A percentile compares a stretch with the other conserved stretches of the same genome.
Conservation (phyloP, 2,888 invertebrate species). For the Ecdyonurus torrentis region DNA sequence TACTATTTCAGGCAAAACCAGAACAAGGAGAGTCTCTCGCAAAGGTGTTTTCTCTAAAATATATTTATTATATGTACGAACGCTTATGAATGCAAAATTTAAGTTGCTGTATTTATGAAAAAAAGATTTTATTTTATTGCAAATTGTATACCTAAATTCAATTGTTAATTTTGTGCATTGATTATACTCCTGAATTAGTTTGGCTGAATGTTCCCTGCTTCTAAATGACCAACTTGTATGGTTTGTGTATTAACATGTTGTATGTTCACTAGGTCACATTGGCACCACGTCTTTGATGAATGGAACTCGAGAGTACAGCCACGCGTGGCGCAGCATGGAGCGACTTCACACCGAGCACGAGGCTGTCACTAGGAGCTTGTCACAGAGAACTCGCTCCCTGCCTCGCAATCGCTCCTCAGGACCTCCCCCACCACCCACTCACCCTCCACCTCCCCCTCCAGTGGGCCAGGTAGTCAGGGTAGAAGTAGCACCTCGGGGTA, state of each 20-base stretch:
- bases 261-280: background rate
- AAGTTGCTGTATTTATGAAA: background rate
- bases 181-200: no score
- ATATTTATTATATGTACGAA: background rate
- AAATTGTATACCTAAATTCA: no score
- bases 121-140: no score
- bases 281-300: background rate
- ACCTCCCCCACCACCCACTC: constrained; percentile 53
- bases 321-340: constrained; percentile 21
- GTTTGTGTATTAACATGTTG: no score
- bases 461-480: constrained; percentile 53
- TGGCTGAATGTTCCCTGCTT: no score
- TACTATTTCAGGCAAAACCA: background rate
- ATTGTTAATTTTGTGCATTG: no score
- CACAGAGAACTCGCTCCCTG: constrained; percentile 4
- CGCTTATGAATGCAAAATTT: background rate
- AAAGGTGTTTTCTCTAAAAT: background rate
- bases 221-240: no score
- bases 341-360: constrained; percentile 12
- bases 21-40: background rate
- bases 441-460: constrained; percentile 62
- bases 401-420: background rate
- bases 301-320: constrained; percentile 14
- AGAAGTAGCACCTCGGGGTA: constrained; percentile 32
- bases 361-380: background rate